phyloP scores from a whole-genome alignment of 2,113 vertebrate genomes.

The Pelusios castaneus region DNA sequence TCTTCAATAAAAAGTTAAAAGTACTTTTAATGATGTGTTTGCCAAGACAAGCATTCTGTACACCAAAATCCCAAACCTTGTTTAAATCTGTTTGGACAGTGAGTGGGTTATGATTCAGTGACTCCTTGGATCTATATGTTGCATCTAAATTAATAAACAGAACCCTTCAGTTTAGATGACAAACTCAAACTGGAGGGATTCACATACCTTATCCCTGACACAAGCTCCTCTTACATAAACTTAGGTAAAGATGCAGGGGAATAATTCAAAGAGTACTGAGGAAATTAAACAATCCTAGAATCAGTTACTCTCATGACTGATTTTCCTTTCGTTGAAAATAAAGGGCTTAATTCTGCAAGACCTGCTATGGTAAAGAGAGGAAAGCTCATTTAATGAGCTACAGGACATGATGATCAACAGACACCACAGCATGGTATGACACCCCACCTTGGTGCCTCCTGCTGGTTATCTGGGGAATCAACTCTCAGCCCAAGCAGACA shows the following conservation, averaged over 20 bases:
- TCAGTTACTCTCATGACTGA: not conserved
- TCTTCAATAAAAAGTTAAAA: not conserved
- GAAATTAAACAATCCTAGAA: not conserved
- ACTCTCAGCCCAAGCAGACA: no score
- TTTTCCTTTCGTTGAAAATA: not conserved
- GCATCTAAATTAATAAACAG: not conserved
- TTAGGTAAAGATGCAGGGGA: not conserved
- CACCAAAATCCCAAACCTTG: not conserved
- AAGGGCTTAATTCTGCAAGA: not conserved
- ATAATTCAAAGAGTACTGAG: not conserved
- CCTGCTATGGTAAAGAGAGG: not conserved
- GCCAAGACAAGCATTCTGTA: not conserved
- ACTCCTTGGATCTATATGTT: not conserved
- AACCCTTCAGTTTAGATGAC: not conserved
- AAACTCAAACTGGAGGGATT: not conserved
- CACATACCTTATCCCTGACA: not conserved
- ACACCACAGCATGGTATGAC: not conserved
- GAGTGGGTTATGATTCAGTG: not conserved
- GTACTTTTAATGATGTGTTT: not conserved
- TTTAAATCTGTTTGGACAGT: not conserved
- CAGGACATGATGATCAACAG: not conserved
- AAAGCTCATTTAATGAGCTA: not conserved
- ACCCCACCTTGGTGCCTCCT: no score
- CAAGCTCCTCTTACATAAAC: not conserved
- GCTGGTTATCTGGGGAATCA: no score